Evolutionary conservation across 2,797 vertebrate genomes (phyloP), one percentile per base, ranked within the genome.

Genomic region (Ara ararauna): DNA sequence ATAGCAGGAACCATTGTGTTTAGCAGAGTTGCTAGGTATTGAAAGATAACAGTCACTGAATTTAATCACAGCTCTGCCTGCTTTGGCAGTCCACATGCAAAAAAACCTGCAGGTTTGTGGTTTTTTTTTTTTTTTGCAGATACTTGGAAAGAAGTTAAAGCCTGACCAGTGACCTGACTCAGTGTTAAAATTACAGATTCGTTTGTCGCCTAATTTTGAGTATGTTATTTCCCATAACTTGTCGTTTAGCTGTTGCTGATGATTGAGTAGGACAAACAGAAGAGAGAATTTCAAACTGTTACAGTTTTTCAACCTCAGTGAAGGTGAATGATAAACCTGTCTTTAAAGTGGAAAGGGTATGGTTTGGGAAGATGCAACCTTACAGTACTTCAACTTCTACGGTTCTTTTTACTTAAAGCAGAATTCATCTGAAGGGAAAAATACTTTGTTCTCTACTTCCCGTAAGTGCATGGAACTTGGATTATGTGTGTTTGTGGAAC

Each of bases 91-190:
- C 19, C 70, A 5, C 8, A 32, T 22, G 32, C 8, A 54, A 15
- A 32, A 73, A 29, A 7, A 6, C 4, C 19, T 11, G 21, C 23
- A 29, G 30, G 7, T 61, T 78, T 53, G 1, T 24, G 7, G 13
- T 0, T 8, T 10, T 3, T 38, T 44, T 42, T 42, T 42, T 1
- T 50, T 19, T 17, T 42, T 3, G 3, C 1, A 5, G 6, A 0
- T 50, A 14, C 22, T 67, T 65, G 24, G 44, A 58, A 84, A 45
- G 18, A 45, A 80, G 6, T 19, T 72, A 64, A 79, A 88, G 4
- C 20, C 80, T 5, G 0, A 8, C 27, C 6, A 2, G 13, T 50
- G 36, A 27, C 22, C 11, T 75, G 13, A 32, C 9, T 32, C 1
- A 0, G 8, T 40, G 23, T 38, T 77, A 80, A 93, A 84, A 62